phyloP scores from a whole-genome alignment of 2,888 invertebrate species.

The Spisula subtruncata region DNA sequence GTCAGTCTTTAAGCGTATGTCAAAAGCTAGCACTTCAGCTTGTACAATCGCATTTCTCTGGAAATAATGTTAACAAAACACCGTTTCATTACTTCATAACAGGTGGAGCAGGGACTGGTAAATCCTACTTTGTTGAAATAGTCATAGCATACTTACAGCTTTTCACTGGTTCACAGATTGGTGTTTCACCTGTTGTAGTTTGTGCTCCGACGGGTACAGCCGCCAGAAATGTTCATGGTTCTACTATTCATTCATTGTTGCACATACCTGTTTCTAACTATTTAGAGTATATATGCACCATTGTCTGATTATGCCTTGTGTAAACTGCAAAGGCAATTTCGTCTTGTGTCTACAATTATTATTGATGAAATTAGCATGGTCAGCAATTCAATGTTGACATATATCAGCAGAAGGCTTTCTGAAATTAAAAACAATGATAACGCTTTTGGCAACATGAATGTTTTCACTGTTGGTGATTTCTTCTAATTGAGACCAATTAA shows the following conservation, averaged over 20 bases:
- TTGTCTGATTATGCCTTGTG: slow-evolving; percentile 39
- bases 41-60: no score
- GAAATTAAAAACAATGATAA: slow-evolving; percentile 53
- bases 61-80: no score
- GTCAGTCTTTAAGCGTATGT: no score
- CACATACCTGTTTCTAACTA: slow-evolving; percentile 54
- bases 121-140: background rate
- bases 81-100: slow-evolving; percentile 15
- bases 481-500: slow-evolving; percentile 68
- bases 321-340: slow-evolving; percentile 48
- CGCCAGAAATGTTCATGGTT: slow-evolving; percentile 60
- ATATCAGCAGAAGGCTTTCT: slow-evolving; percentile 60
- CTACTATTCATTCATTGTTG: slow-evolving; percentile 64
- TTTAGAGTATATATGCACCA: slow-evolving; percentile 33
- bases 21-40: no score
- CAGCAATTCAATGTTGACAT: slow-evolving; percentile 53
- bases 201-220: no score
- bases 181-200: slow-evolving; percentile 53
- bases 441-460: slow-evolving; percentile 67
- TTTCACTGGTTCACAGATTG: background rate
- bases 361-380: slow-evolving; percentile 75
- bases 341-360: slow-evolving; percentile 51
- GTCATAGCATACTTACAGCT: slow-evolving; percentile 49
- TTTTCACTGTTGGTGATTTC: slow-evolving; percentile 70
- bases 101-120: slow-evolving; percentile 49